phyloP scores from a whole-genome alignment of 37 sponge, comb jelly and placozoan genomes.

The Corticium candelabrum region DNA sequence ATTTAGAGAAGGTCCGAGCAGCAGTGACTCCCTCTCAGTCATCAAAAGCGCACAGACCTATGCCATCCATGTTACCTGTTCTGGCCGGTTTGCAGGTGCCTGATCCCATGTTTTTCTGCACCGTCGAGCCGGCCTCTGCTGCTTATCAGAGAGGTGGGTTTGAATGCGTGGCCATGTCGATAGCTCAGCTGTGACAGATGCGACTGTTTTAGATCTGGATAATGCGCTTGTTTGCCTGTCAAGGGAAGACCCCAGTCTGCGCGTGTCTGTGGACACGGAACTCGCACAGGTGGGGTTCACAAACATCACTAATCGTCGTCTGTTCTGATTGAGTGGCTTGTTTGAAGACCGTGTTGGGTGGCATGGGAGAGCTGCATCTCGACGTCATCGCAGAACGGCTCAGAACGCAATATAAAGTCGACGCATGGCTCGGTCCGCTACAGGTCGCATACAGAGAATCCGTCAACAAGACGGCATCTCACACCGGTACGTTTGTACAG shows the following conservation, averaged over 20 bases:
- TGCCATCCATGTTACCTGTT: no score
- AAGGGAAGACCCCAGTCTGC: constrained; percentile 86
- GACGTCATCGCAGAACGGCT: constrained; percentile 70
- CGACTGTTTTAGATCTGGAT: constrained; percentile 49
- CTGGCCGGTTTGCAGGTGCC: constrained; percentile 34
- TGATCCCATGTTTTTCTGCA: constrained; percentile 91
- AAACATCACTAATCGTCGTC: not conserved
- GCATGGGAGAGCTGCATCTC: constrained; percentile 96
- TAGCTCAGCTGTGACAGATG: not conserved
- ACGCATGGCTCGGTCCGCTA: constrained; percentile 54
- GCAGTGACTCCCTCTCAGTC: no score
- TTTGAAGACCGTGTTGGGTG: constrained; percentile 66
- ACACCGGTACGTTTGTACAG: constrained; percentile 18
- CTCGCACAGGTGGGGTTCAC: constrained; percentile 49
- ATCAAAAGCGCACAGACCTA: no score
- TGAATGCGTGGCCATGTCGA: not conserved
- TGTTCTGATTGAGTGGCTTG: not conserved
- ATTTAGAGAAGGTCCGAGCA: no score
- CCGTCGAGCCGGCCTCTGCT: constrained; percentile 61
- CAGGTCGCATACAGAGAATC: constrained; percentile 82
- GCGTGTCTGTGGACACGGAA: constrained; percentile 61
- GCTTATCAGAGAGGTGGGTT: constrained; percentile 60
- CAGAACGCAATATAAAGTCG: constrained; percentile 48
- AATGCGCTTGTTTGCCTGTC: constrained; percentile 58
- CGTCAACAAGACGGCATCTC: constrained; percentile 18